phyloP scores from a whole-genome alignment of 2,888 invertebrate genomes.

The Ashinkailepas kermadecensis region DNA sequence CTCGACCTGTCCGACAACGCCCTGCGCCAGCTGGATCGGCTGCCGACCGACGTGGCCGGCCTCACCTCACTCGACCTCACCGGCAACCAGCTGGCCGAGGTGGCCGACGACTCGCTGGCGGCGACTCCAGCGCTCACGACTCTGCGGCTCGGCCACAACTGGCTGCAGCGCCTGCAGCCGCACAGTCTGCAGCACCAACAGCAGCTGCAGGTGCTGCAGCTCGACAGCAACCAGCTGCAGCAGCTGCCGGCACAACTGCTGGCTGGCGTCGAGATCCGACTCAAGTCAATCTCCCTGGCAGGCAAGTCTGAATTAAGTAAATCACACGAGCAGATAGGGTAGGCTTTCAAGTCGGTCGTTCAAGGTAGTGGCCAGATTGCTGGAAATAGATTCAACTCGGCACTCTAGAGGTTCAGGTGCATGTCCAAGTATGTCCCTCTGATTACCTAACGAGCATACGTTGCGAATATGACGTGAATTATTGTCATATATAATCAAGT shows the following conservation, averaged over 20 bases:
- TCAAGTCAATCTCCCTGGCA: constrained; percentile 28
- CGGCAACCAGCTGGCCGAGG: constrained; percentile 63
- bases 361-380: too few species aligned
- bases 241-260: constrained; percentile 28
- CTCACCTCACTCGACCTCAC: constrained; percentile 70
- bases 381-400: too few species aligned
- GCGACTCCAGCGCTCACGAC: constrained; percentile 73
- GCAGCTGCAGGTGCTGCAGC: constrained; percentile 26
- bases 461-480: too few species aligned
- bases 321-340: too few species aligned
- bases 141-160: constrained; percentile 69
- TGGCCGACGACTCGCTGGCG: constrained; percentile 67
- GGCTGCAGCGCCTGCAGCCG: constrained; percentile 28
- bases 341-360: too few species aligned
- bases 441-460: too few species aligned
- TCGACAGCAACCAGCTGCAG: constrained; percentile 27
- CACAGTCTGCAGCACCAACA: constrained; percentile 21
- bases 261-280: constrained; percentile 22
- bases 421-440: too few species aligned
- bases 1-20: constrained; percentile 38
- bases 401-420: too few species aligned
- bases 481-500: too few species aligned
- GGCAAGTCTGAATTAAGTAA: constrained; percentile 3
- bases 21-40: constrained; percentile 36
- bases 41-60: constrained; percentile 36